These are phyloP conservation scores for Steinernema khuongi DNA, from an alignment of 1,140 invertebrate species.

Conservation along the genomic window DNA sequence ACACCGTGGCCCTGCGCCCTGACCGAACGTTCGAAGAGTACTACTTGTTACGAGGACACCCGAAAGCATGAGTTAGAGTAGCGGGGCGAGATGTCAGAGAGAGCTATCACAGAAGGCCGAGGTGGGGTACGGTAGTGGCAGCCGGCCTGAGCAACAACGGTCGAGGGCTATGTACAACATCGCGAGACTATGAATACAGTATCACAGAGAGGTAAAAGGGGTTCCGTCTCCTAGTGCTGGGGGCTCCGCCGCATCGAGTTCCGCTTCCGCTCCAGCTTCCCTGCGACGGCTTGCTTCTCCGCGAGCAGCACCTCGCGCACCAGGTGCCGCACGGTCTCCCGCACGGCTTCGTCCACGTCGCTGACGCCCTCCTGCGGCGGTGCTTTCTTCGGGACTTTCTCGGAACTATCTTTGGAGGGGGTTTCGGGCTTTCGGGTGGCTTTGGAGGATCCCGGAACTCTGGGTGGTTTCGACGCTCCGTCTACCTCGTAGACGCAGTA, in stretches of 20 bases:
- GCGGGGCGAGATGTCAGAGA: no score
- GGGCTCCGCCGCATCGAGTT: conserved; percentile 8
- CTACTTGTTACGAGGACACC: no score
- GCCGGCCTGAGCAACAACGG: no score
- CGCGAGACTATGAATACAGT: no score
- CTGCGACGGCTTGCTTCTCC: background rate
- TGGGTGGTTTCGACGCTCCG: background rate
- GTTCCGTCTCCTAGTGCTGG: no score
- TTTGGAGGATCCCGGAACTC: background rate
- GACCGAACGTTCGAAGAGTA: no score
- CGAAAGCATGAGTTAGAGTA: no score
- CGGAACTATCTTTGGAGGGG: background rate
- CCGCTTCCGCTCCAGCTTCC: background rate
- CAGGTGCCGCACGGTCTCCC: background rate
- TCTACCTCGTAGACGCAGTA: conserved; percentile 10
- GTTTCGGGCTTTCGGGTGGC: background rate
- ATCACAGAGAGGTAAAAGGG: no score
- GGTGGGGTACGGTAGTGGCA: no score
- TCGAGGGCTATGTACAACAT: no score
- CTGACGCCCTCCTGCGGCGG: background rate
- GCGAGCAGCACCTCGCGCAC: background rate
- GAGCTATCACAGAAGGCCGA: no score
- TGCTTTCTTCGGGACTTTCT: background rate
- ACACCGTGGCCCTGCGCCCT: no score
- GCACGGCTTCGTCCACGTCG: background rate